phyloP scores from a whole-genome alignment of 2,888 invertebrate genomes.

The Abrostola triplasia region DNA sequence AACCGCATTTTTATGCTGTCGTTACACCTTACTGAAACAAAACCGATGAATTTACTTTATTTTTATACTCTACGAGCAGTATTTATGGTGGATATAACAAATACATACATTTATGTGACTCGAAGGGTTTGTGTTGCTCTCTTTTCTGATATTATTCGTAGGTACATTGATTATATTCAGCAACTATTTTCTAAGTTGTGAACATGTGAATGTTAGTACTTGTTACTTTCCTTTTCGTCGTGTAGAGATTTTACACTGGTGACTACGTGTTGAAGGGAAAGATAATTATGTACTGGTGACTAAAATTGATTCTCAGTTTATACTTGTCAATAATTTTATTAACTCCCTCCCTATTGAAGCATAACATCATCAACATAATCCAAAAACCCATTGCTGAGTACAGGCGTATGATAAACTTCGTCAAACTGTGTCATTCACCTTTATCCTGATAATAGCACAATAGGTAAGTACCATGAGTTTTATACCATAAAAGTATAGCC shows the following conservation, averaged over 20 bases:
- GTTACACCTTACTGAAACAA: conserved; percentile 62
- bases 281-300: neutral
- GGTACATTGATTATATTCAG: conserved; percentile 33
- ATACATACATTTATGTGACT: conserved; percentile 34
- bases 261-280: no score
- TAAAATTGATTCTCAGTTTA: no score
- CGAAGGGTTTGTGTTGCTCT: conserved; percentile 24
- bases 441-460: no score
- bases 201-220: neutral
- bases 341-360: no score
- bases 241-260: no score
- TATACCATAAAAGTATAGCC: no score
- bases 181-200: conserved; percentile 10
- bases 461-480: no score
- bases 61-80: conserved; percentile 52
- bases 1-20: conserved; percentile 74
- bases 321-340: no score
- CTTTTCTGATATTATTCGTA: conserved; percentile 10
- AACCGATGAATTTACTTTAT: conserved; percentile 61
- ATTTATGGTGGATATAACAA: conserved; percentile 52
- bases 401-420: no score
- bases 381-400: no score
- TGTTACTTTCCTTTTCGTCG: neutral
- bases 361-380: no score
- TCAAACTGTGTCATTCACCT: no score